phyloP scores from a whole-genome alignment of 2,113 vertebrate species.

The Haplochromis burtoni region DNA sequence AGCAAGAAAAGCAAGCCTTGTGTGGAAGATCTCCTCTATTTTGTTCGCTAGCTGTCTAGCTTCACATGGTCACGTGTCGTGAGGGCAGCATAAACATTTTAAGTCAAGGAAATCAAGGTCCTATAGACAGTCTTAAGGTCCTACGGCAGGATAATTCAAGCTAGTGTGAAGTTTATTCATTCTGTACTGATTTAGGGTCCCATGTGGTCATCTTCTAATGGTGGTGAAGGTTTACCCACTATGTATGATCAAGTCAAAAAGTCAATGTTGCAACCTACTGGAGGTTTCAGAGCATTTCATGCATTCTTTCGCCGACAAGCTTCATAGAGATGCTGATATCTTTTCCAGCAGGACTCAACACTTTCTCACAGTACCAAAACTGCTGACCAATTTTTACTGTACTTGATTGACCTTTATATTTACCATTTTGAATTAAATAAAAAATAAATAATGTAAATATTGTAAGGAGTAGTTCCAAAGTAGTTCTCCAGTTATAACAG shows the following conservation, averaged over 20 bases:
- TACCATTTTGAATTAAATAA: neutral
- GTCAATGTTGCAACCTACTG: neutral
- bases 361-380: neutral
- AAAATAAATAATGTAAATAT: neutral
- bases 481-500: neutral
- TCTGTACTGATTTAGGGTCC: neutral
- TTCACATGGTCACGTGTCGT: too few species aligned
- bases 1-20: too few species aligned
- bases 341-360: neutral
- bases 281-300: neutral
- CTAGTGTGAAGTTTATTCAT: neutral
- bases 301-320: accelerated
- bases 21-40: too few species aligned
- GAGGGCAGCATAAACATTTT: too few species aligned
- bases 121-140: neutral
- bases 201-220: neutral
- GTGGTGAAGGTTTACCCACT: neutral
- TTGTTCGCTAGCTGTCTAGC: too few species aligned
- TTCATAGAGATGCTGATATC: neutral
- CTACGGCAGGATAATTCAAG: neutral
- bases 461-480: neutral
- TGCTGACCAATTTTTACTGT: neutral
- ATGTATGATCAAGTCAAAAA: neutral
- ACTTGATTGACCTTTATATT: neutral
- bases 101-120: neutral